Base-by-base conservation (phyloP, 2,888 invertebrate genomes). In the Perithous albicinctus region DNA sequence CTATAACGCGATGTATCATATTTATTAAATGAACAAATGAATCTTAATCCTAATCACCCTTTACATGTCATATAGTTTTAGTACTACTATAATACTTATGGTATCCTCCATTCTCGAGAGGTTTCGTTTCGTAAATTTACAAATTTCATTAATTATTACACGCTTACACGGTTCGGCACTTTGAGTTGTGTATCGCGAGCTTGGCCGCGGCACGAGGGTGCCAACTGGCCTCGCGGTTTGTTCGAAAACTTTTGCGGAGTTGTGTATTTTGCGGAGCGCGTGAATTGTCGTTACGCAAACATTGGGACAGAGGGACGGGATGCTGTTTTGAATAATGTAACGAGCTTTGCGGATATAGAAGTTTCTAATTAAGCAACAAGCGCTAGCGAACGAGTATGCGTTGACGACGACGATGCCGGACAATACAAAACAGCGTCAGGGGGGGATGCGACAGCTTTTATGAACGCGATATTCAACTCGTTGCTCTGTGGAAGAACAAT, bases 341-440 rank as follows among this genome's bases (percentile, higher is more conserved):
- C 91, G 89, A 91, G 89, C 89, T 87, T 85, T 80, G 85, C 78
- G 78, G 61, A 61, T 84, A 86, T 87, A 85, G 86, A 91, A 92
- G 91, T 92, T 92, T 91, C 91, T 92, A 92, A 92, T 92, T 92
- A 92, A 92, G 89, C 91, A 87, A 81, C n/a, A n/a, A n/a, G n/a
- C 84, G 85, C 85, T 80, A 81, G 83, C 80, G 64, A 54, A 75
- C 56, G 75, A 43, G 51, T 43, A 72, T 85, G 84, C 80, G 72
- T 43, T 41, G 72, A 32, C 51, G 67, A 75, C 72, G 48, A 85
- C 86, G 83, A 85, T 87, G 88, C 90, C 82, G 91, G 91, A 90
- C 90, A 87, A 88, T 87, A 89, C 89, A 90, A 91, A 89, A 79
- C 59, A 18, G 72, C n/a, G n/a, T n/a, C n/a, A n/a, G n/a, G n/a